phyloP scores from a whole-genome alignment of 1,140 invertebrate genomes.

The Lepidurus couesii region DNA sequence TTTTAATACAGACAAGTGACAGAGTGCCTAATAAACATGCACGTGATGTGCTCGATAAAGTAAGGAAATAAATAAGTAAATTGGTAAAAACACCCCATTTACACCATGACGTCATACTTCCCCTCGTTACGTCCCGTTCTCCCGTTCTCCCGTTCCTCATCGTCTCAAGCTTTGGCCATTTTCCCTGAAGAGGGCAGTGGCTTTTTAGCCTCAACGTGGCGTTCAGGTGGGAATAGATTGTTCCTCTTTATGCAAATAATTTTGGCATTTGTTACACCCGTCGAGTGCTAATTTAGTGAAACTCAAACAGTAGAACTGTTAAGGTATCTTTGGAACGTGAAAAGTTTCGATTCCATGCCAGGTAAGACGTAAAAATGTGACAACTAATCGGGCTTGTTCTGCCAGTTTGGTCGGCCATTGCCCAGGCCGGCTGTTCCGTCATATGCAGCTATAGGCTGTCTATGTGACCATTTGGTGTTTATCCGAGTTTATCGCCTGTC shows the following conservation, averaged over 20 bases:
- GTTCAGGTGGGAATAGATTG: neutral
- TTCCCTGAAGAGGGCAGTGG: constrained; percentile 3
- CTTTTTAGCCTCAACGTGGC: constrained; percentile 12
- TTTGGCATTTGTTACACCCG: neutral
- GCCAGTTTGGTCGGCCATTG: constrained; percentile 18
- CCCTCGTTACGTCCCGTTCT: neutral
- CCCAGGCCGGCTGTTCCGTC: neutral
- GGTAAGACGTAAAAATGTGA: neutral
- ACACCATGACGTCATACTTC: neutral
- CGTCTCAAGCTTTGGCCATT: neutral
- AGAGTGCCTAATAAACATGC: neutral
- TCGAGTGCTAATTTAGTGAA: neutral
- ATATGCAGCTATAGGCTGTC: neutral
- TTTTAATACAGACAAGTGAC: no score
- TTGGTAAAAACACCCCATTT: neutral
- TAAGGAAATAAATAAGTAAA: neutral
- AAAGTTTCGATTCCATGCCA: constrained; percentile 12
- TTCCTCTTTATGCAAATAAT: neutral
- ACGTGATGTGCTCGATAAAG: neutral
- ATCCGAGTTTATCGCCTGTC: constrained; percentile 1
- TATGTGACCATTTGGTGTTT: neutral
- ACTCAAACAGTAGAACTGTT: neutral
- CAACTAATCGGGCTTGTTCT: neutral
- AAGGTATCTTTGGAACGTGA: neutral
- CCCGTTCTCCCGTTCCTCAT: neutral